Base-by-base conservation (phyloP, 2,113 vertebrate species). In the Nibea albiflora region DNA sequence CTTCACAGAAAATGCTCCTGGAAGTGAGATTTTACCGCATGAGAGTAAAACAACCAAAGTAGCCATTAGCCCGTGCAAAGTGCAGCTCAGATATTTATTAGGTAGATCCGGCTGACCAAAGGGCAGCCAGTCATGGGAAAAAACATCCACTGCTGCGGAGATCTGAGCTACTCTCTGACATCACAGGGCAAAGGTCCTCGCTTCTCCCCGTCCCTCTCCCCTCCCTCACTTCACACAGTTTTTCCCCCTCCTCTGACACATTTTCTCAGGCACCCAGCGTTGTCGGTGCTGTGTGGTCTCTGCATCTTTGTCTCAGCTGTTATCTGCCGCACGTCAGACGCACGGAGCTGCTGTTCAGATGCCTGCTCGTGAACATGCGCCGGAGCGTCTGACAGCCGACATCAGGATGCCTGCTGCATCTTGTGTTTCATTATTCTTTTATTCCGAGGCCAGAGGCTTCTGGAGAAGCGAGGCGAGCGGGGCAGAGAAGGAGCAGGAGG, bases 391-490 rank as follows among this genome's bases (percentile, higher is more conserved):
- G 72, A 19, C 9, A 46, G 69, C 56, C n/a, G 46, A 79, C 78
- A 81, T 72, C 78, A 52, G 70, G 54, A 74, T 52, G 76, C 71
- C 61, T 28, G 54, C 84, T 72, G 76, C 78, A 74, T 76, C 68
- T 81, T 81, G 70, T 53, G 62, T 81, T 80, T 80, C 75, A 81
- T 89, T 78, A 65, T 81, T 73, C 73, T 64, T 79, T 76, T 50
- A 66, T 75, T 65, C 49, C 11, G 70, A 26, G 57, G 54, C 60
- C 68, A 26, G 65, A 11, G 54, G 66, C 49, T 76, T 73, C 71
- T 53, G 57, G 47, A 20, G 80, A 80, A 73, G 69, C 39, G 8
- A 65, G 72, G 20, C 35, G 16, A 69, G 56, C 17, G 4, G 26
- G 46, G 24, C 26, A 50, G 73, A 85, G 71, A 50, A 49, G 61